Conservation (phyloP, 2,113 vertebrate species). For the Malurus cyaneus region DNA sequence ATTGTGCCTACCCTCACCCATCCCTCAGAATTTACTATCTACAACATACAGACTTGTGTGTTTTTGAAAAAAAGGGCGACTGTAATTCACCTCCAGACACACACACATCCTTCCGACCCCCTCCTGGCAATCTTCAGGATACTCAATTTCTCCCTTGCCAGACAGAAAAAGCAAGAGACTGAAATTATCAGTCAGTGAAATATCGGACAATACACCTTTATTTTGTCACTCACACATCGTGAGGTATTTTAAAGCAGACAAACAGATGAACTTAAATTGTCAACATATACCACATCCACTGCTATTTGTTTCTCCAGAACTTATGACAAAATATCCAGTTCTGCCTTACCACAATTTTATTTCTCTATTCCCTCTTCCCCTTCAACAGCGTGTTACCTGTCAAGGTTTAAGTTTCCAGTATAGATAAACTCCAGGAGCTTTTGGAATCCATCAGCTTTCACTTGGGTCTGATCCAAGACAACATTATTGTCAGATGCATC, state of each 20-base stretch:
- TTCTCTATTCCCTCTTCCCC: neutral
- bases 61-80: neutral
- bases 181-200: neutral
- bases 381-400: constrained; percentile 77
- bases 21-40: neutral
- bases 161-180: neutral
- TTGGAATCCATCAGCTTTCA: constrained; percentile 88
- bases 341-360: neutral
- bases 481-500: constrained; percentile 78
- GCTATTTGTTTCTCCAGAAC: neutral
- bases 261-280: neutral
- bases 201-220: neutral
- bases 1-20: accelerated
- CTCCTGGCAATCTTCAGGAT: neutral
- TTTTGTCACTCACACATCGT: accelerated
- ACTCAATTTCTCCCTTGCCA: neutral
- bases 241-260: neutral
- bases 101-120: neutral
- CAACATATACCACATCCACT: neutral
- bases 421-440: constrained; percentile 94
- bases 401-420: constrained; percentile 89
- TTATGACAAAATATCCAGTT: neutral
- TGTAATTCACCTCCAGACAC: neutral
- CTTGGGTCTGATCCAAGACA: constrained; percentile 87
- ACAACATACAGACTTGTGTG: neutral